Base-by-base conservation (phyloP, 2,888 invertebrate species). In the Eudasyphora cyanicolor region DNA sequence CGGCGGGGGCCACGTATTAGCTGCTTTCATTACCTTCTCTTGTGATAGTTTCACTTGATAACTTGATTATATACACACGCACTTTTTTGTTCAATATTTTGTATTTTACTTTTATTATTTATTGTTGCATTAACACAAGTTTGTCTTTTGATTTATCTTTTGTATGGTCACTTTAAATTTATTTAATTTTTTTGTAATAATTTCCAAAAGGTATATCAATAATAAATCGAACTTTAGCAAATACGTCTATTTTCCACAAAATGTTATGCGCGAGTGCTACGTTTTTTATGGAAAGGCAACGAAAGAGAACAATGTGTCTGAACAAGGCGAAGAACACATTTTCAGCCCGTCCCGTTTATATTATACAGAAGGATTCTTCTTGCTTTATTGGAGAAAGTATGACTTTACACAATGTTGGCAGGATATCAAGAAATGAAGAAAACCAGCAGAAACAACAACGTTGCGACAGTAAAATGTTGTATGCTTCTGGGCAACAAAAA, bases 201-300 rank as follows among this genome's bases (percentile, higher is more conserved):
- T 79, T 35, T 76, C 27, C 60, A 62, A 75, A 60, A 62, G 57
- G 35, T 77, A 79, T 73, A 70, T 75, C 79, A 75, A 75, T 84
- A 77, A 45, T 24, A 19, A 78, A 76, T 85, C 54, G 82, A 82
- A 79, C 76, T 70, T 79, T 79, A 76, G 83, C 73, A 82, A 85
- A 79, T 78, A 82, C 87, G 86, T 86, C 87, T 82, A 82, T 85
- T 85, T 86, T 82, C 85, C 67, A 82, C 85, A 81, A 85, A 86
- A 86, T 85, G 84, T 83, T 85, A 81, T 85, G 86, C 87, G 86
- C 87, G 85, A 87, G 86, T 87, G 86, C 85, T 86, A 79, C 80
- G 70, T 85, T 86, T 84, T 76, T 75, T 45, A 73, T 38, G 62
- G 62, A 80, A 77, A 60, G 79, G 57, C 81, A 77, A 76, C 81